phyloP scores from a whole-genome alignment of 2,888 invertebrate genomes.

The Antheraea assamensis region DNA sequence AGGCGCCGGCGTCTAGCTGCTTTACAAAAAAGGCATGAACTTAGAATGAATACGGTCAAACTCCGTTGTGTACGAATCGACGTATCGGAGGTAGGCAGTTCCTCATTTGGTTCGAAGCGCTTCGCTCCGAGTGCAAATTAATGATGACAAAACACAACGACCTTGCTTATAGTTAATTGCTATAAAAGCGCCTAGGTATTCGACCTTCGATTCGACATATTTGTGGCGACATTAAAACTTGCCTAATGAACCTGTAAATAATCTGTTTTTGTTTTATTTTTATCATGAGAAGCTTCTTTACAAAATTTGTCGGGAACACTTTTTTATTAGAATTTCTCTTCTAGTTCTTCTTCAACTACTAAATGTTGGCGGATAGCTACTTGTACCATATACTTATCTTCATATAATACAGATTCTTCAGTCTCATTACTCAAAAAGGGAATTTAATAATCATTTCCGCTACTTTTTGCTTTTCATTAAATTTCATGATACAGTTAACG shows the following conservation, averaged over 20 bases:
- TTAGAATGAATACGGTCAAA: slow-evolving; percentile 34
- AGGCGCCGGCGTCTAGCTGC: slow-evolving; percentile 51
- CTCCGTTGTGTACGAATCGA: slow-evolving; percentile 32
- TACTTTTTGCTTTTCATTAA: neutral
- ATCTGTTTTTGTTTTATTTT: neutral
- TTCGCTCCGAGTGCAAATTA: slow-evolving; percentile 15
- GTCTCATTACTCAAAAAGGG: neutral
- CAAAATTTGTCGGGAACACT: neutral
- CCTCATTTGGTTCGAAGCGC: slow-evolving; percentile 49
- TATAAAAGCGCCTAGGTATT: slow-evolving; percentile 34
- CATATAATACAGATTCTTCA: neutral
- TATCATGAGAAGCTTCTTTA: neutral
- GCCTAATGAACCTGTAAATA: neutral
- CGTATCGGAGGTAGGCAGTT: slow-evolving; percentile 12
- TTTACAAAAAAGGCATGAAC: slow-evolving; percentile 56
- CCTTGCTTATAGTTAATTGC: slow-evolving; percentile 60
- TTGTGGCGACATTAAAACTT: slow-evolving; percentile 24
- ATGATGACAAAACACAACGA: slow-evolving; percentile 33
- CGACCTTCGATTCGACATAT: slow-evolving; percentile 23
- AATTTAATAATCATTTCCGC: neutral
- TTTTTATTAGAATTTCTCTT: neutral
- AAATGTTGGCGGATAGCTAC: neutral
- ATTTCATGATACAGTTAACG: neutral
- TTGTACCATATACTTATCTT: neutral
- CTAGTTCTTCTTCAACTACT: neutral